These are phyloP conservation scores for Malaclemys terrapin DNA, from an alignment of 2,113 vertebrate species.

Conservation along the genomic window DNA sequence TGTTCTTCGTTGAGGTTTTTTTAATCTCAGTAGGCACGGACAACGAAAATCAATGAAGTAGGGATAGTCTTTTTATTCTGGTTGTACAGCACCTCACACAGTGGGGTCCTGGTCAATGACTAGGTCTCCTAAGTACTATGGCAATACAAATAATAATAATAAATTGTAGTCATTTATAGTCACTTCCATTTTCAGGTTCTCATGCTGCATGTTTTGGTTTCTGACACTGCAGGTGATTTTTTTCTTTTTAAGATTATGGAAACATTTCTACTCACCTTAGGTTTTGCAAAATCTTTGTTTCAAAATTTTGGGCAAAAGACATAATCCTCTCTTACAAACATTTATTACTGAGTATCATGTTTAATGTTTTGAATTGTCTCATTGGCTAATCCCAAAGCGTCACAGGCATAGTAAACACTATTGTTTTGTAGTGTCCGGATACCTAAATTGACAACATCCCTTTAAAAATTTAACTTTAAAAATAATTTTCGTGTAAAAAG, in stretches of 20 bases:
- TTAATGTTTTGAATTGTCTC: fast-evolving
- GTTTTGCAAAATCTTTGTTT: neutral
- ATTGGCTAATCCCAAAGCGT: neutral
- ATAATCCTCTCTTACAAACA: fast-evolving
- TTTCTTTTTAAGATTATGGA: fast-evolving
- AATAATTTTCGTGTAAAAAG: neutral
- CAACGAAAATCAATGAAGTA: neutral
- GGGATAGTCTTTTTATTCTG: neutral
- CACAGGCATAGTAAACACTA: neutral
- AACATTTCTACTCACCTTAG: neutral
- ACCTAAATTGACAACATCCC: neutral
- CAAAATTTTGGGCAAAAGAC: neutral
- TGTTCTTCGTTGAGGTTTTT: neutral
- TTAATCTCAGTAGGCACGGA: neutral
- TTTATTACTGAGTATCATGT: neutral
- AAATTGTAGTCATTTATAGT: neutral
- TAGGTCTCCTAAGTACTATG: too few relatives aligned
- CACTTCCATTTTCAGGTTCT: neutral
- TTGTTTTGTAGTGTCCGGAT: neutral
- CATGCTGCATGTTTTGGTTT: neutral
- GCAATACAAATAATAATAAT: neutral
- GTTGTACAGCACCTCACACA: too few relatives aligned
- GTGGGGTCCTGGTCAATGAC: too few relatives aligned
- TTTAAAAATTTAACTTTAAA: neutral
- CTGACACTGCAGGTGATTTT: fast-evolving